Base-by-base conservation (phyloP, 2,888 invertebrate species). In the Prosapia bicincta region DNA sequence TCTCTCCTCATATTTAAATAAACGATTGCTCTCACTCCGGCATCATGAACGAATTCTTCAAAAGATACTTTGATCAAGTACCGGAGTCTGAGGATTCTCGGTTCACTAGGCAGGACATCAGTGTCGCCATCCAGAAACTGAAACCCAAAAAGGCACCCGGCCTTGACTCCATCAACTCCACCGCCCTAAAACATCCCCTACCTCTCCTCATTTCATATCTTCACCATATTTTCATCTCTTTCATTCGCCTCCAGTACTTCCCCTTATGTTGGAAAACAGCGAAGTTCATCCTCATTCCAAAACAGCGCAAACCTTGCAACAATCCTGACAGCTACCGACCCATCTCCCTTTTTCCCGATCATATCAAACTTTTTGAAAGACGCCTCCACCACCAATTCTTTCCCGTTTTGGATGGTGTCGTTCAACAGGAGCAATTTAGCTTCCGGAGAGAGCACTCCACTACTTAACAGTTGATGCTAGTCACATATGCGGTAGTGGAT, bases 391-490 rank as follows among this genome's bases (percentile, higher is more conserved):
- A 66, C 26, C 66, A 75, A 75, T 25, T 83, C 0, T 76, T 77
- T 10, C 65, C 73, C 26, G 66, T 71, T 30, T 77, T 81, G 30
- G 75, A 24, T 13, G 72, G 71, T 15, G 66, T 75, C 7, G 32
- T 78, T 66, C 78, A 69, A 38, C 20, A 72, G 2, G 76, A 82
- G n/a, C 83, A 83, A 79, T 82, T 82, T 72, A 82, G 82, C 3
- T 83, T 83, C 76, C 71, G 82, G 38, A 65, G 72, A 15, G 75
- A 76, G 3, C 83, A 82, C 74, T 81, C 81, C 2, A 83, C 83
- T 1, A 79, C 78, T 9, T 80, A 81, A 28, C 83, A 83, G 74
- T 74, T 82, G 3, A 70, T 80, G 0, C 76, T 82, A 73, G 78
- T 84, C 6, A 77, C 79, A 6, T 78, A 82, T 69, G 20, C 79